Percentiles rank a stretch among this genome's conserved stretches.
Conservation (phyloP, 1,140 invertebrate species). For the Leptinotarsa undecemlineata region DNA sequence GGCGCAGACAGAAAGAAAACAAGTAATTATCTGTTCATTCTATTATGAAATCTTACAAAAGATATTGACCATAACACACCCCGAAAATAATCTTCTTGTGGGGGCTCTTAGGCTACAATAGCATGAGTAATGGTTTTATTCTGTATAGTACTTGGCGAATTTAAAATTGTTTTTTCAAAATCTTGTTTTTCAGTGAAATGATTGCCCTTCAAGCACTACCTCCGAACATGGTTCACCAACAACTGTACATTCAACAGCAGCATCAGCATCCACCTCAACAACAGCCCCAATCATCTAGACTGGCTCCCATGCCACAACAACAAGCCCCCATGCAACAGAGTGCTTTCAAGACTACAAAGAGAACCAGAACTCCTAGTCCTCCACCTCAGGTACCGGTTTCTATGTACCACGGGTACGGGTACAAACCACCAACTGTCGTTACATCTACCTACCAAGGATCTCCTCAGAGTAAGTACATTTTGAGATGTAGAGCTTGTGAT, state of each 20-base stretch:
- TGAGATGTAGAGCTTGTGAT: too few species aligned
- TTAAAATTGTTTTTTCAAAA: background rate
- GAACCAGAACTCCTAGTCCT: slow-evolving; percentile 69
- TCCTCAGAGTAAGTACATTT: slow-evolving; percentile 58
- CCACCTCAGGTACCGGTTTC: slow-evolving; percentile 58
- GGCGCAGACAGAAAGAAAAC: slow-evolving; percentile 79
- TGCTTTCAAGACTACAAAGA: slow-evolving; percentile 61
- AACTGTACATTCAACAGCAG: slow-evolving; percentile 54
- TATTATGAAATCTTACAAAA: too few species aligned
- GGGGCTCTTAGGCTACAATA: too few species aligned
- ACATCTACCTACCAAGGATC: slow-evolving; percentile 56
- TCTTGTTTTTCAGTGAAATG: slow-evolving; percentile 48
- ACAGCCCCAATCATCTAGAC: slow-evolving; percentile 28
- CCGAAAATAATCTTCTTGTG: too few species aligned
- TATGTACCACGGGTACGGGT: slow-evolving; percentile 61
- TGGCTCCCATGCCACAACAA: slow-evolving; percentile 30
- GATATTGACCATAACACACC: too few species aligned
- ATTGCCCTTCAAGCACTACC: slow-evolving; percentile 61
- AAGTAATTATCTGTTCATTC: slow-evolving; percentile 51
- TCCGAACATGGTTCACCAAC: slow-evolving; percentile 58
- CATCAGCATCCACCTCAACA: slow-evolving; percentile 46
- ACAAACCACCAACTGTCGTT: slow-evolving; percentile 59
- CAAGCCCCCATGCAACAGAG: slow-evolving; percentile 24
- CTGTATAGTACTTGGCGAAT: too few species aligned
- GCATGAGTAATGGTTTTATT: too few species aligned